Evolutionary conservation across 1,140 invertebrate genomes (phyloP).

Genomic region (Lysiphlebus fabarum): DNA sequence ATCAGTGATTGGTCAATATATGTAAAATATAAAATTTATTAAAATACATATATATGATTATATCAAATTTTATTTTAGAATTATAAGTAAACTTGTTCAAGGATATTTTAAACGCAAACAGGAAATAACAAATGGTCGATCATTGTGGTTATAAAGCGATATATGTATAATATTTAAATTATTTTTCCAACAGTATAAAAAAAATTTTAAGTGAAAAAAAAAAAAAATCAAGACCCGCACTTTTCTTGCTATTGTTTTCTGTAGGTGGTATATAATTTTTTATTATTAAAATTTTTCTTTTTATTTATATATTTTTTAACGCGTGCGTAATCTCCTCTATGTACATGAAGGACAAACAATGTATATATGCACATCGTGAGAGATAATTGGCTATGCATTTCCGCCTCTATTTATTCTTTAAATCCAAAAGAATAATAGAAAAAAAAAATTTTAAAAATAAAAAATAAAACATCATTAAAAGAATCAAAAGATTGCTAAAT

Average conservation of each 20-base stretch:
- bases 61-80: background rate
- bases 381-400: slow-evolving; percentile 21
- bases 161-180: too few relatives aligned
- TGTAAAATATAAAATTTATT: background rate
- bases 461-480: slow-evolving; percentile 1
- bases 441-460: background rate
- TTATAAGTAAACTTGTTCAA: slow-evolving; percentile 1
- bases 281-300: slow-evolving; percentile 2
- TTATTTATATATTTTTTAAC: slow-evolving; percentile 6
- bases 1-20: too few relatives aligned
- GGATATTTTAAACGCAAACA: background rate
- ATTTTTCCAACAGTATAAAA: slow-evolving; percentile 1
- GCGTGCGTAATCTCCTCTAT: slow-evolving; percentile 15
- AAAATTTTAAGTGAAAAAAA: slow-evolving; percentile 5
- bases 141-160: background rate
- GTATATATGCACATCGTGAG: slow-evolving; percentile 10
- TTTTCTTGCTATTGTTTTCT: slow-evolving; percentile 28
- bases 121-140: slow-evolving; percentile 26
- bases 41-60: background rate
- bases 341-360: slow-evolving; percentile 18
- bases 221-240: slow-evolving; percentile 24
- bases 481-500: slow-evolving; percentile 1
- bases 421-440: background rate
- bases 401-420: slow-evolving; percentile 16
- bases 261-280: slow-evolving; percentile 17